Evolutionary conservation across 2,888 invertebrate species (phyloP), one percentile per base, ranked within the genome.

Genomic region (Ophion ellenae): DNA sequence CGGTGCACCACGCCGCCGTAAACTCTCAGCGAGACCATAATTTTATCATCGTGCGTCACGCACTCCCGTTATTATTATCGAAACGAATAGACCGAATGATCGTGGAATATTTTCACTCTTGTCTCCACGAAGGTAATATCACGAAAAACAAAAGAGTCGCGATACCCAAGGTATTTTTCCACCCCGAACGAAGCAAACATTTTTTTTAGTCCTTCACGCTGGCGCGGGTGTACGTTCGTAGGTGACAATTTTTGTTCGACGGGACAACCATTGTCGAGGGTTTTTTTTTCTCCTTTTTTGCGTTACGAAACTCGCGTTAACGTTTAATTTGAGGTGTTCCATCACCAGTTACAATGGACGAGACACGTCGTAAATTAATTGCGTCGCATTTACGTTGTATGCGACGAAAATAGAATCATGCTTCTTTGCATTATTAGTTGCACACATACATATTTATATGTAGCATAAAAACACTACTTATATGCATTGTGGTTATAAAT

Each of bases 1-100:
- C 17, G 53, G 59, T 57, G 28, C 73, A n/a, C 40, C 75, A 66
- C 32, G 32, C 32, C 28, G 66, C 6, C 32, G 59, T 40, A 59
- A 36, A 77, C 17, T 77, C 57, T 67, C 45, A 77, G 7, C 53
- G 24, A 17, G 67, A 40, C 57, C 77, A 77, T 69, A 11, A 77
- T 59, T 77, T 67, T 20, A 47, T 20, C 20, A 17, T 28, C 71
- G 57, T 2, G 57, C 14, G 17, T 71, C 11, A 70, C 70, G 14
- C 40, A 45, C 24, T 69, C 45, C 9, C 45, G 20, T 45, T 32
- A 45, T 45, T 14, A 47, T 28, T 66, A 17, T 66, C 36, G 10
- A 47, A 45, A 36, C 32, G 36, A 14, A 10, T 36, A 36, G 6
- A 40, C 1, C 59, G 36, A 20, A 53, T 1, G 17, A 71, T 11